Evolutionary conservation across 2,113 vertebrate genomes (phyloP).

Genomic region (Tringa solitaria): DNA sequence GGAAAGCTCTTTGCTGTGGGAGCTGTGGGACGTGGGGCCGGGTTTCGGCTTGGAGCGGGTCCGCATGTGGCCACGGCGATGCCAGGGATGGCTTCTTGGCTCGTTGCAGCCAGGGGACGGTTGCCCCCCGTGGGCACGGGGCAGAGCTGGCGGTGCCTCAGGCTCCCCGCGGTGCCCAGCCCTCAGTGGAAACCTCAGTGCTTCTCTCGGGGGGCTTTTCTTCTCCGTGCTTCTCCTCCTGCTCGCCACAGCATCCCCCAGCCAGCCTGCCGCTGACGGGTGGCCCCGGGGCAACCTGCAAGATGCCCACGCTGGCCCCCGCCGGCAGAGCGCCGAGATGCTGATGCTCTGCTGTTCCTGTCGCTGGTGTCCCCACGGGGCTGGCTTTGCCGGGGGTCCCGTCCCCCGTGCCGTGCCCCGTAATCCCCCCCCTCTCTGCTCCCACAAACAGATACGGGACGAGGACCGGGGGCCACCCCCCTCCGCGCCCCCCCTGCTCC

Average conservation of each 20-base stretch:
- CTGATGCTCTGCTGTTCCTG: neutral
- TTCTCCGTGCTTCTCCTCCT: neutral
- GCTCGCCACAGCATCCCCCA: neutral
- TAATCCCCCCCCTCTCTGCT: neutral
- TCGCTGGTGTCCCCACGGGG: rapidly evolving
- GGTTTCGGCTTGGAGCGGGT: neutral
- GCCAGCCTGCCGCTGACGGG: rapidly evolving
- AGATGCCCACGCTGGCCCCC: neutral
- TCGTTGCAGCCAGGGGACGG: rapidly evolving
- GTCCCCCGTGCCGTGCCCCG: rapidly evolving
- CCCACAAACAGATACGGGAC: conserved; percentile 86
- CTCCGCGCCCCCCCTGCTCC: conserved; percentile 74
- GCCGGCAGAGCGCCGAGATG: rapidly evolving
- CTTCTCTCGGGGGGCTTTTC: neutral
- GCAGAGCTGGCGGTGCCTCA: rapidly evolving
- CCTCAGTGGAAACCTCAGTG: rapidly evolving
- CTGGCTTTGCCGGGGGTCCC: neutral
- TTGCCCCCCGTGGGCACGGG: neutral
- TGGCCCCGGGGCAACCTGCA: rapidly evolving
- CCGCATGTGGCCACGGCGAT: neutral
- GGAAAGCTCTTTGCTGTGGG: neutral
- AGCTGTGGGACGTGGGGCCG: rapidly evolving
- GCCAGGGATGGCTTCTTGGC: neutral
- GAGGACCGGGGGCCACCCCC: conserved; percentile 81
- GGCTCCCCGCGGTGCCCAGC: rapidly evolving